Base-by-base conservation (phyloP, 2,888 invertebrate genomes). In the Sphaerophoria taeniata region DNA sequence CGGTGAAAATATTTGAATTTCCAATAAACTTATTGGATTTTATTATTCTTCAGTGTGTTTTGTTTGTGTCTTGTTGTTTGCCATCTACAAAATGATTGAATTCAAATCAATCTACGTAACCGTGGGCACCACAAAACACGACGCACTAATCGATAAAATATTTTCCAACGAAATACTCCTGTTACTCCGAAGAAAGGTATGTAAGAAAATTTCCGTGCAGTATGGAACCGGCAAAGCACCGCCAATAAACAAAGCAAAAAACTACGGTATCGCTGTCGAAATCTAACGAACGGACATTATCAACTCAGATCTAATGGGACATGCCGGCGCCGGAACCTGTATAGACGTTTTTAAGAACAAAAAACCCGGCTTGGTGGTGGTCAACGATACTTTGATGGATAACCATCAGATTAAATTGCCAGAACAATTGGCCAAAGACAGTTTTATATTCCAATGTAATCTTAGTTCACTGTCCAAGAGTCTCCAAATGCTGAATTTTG, bases 351-450 rank as follows among this genome's bases (percentile, higher is more conserved):
- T 99, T 45, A 95, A 94, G 76, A 94, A 94, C 6, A 93, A 93
- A 0, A 98, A 97, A 92, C 95, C 95, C 0, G 93, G 99, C 3
- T 92, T 99, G 58, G 97, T 98, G 3, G 98, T 99, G 5, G 94
- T 98, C 12, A 99, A 99, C 91, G 96, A 98, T 89, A 94, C 95
- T 74, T 93, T 99, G 5, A 99, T 99, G 98, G 95, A 96, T 89
- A 98, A 99, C 91, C 99, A 99, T 92, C 99, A 99, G 91, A 89
- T 94, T 55, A 99, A 99, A 92, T 93, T 99, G 69, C 99, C 99
- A 0, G 94, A 96, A 87, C 95, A 97, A 90, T 93, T 99, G 39
- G 94, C 94, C 73, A 92, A 94, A 4, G 95, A 96, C 87, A 94
- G 95, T 0, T 95, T 97, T 92, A 93, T 98, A 9, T 95, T 95